phyloP scores from a whole-genome alignment of 1,140 invertebrate species.

The Caenorhabditis brenneri region DNA sequence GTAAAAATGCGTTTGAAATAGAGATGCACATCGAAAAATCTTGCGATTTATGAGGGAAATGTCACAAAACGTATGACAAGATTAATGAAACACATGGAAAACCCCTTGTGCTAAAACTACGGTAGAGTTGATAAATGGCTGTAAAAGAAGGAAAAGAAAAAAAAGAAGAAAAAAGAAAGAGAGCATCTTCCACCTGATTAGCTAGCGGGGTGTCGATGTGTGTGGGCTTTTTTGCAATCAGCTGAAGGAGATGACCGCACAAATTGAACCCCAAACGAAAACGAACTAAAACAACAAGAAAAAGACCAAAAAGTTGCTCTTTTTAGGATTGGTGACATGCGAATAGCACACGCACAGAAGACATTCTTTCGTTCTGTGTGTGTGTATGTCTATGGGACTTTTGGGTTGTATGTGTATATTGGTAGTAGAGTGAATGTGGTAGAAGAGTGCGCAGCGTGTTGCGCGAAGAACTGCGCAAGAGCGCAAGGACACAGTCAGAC shows the following conservation, averaged over 20 bases:
- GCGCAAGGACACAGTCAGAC: constrained; percentile 29
- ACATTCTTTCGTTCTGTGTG: constrained; percentile 12
- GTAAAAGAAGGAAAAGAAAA: neutral
- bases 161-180: neutral
- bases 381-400: neutral
- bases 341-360: neutral
- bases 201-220: neutral
- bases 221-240: neutral
- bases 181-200: neutral
- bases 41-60: too few relatives aligned
- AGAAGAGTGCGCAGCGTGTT: constrained; percentile 27
- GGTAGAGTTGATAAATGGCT: neutral
- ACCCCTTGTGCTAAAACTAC: too few relatives aligned
- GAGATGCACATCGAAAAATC: too few relatives aligned
- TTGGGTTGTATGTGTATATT: neutral
- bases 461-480: constrained; percentile 18
- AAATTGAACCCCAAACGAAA: neutral
- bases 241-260: neutral
- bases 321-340: constrained; percentile 13
- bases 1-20: too few relatives aligned
- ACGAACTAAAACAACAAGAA: neutral
- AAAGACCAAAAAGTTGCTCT: constrained; percentile 30
- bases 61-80: too few relatives aligned
- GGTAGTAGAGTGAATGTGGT: neutral
- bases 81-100: too few relatives aligned